phyloP scores from a whole-genome alignment of 2,113 vertebrate genomes.

The Lucifuga dentata region DNA sequence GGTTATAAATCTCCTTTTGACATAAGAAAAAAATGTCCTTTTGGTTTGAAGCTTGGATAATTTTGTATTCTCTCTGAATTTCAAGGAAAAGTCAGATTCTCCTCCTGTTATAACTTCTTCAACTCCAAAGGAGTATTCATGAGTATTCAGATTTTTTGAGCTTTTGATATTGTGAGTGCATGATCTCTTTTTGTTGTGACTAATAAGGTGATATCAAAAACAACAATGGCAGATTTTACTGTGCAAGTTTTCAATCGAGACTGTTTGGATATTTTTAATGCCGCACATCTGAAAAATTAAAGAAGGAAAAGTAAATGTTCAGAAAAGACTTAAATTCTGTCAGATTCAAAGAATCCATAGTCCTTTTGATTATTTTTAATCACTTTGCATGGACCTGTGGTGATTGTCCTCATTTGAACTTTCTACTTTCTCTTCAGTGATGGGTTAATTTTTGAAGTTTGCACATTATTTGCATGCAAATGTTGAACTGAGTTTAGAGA shows the following conservation, averaged over 20 bases:
- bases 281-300: conserved; percentile 6
- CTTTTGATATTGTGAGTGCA: conserved; percentile 19
- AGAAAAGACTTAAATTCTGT: too few relatives aligned
- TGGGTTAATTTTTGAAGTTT: conserved; percentile 34
- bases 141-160: conserved; percentile 56
- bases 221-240: too few relatives aligned
- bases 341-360: too few relatives aligned
- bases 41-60: conserved; percentile 38
- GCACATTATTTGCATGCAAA: conserved; percentile 63
- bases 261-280: not conserved
- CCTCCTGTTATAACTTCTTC: conserved; percentile 38
- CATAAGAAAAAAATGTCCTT: not conserved
- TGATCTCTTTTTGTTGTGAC: conserved; percentile 13
- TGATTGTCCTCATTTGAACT: conserved; percentile 19
- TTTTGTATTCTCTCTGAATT: conserved; percentile 26
- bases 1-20: conserved; percentile 55
- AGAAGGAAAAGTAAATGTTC: not conserved
- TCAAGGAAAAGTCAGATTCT: conserved; percentile 34
- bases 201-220: conserved; percentile 13
- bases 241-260: not conserved
- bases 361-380: conserved; percentile 21
- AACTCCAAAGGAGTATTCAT: conserved; percentile 33
- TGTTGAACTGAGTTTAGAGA: conserved; percentile 46
- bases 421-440: conserved; percentile 13
- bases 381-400: conserved; percentile 11